Evolutionary conservation across 2,113 vertebrate species (phyloP).

Genomic region (Sitta europaea): DNA sequence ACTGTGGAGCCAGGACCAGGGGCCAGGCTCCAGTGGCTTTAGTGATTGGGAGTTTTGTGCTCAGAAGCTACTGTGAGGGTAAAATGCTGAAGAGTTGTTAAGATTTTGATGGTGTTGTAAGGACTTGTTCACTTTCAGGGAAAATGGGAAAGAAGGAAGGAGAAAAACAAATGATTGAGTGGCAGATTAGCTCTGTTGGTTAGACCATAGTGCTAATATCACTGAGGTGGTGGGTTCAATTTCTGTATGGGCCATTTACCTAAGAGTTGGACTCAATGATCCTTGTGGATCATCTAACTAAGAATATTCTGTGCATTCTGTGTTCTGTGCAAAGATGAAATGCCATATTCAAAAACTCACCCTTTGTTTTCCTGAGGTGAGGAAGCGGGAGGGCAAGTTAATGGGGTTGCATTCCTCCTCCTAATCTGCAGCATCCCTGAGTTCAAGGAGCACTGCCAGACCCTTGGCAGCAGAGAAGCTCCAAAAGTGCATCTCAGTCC

Average conservation of each 20-base stretch:
- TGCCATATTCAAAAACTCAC: not conserved
- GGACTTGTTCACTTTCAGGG: not conserved
- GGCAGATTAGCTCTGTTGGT: no score
- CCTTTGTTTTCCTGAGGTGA: not conserved
- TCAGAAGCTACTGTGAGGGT: not conserved
- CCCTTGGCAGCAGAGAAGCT: not conserved
- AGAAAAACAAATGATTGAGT: not conserved
- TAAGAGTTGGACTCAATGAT: no score
- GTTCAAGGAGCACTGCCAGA: not conserved
- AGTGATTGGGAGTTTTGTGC: not conserved
- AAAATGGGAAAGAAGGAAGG: not conserved
- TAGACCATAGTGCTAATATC: no score
- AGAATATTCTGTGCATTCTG: no score
- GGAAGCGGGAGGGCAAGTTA: not conserved
- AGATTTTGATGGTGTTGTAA: not conserved
- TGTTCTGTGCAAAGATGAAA: not conserved
- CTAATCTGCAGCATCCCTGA: not conserved
- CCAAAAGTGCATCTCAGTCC: not conserved
- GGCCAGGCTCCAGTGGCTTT: not conserved
- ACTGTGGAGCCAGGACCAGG: not conserved
- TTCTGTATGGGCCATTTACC: no score
- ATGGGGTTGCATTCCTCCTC: not conserved
- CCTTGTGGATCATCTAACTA: no score
- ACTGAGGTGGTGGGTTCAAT: no score
- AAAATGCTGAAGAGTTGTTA: not conserved